Conservation (phyloP, 2,113 vertebrate species). For the Macroglossus sobrinus region DNA sequence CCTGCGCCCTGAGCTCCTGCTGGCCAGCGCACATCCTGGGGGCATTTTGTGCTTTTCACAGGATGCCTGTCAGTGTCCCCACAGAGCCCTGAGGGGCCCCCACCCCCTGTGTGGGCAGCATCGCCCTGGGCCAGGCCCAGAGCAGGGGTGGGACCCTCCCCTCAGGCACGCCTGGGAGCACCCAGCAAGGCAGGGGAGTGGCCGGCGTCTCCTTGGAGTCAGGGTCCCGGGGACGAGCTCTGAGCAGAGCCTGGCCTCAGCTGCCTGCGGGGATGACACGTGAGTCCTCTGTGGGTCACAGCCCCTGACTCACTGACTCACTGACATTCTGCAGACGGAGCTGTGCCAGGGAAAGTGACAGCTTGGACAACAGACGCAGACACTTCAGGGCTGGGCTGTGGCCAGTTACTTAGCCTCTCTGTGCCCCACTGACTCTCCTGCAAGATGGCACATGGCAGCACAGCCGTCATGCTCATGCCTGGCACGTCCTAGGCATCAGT, state of each 20-base stretch:
- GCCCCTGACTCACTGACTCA: no score
- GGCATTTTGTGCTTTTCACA: not conserved
- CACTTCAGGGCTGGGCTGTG: accelerated
- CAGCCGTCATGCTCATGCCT: accelerated
- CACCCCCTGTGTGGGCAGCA: not conserved
- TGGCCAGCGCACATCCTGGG: not conserved
- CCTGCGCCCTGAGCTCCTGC: not conserved
- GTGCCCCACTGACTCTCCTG: not conserved
- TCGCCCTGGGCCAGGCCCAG: not conserved
- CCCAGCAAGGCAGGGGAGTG: not conserved
- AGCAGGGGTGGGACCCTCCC: not conserved
- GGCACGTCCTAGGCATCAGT: accelerated
- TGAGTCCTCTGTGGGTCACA: no score
- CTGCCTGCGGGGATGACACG: not conserved
- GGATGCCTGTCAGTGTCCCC: not conserved
- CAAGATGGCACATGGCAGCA: accelerated
- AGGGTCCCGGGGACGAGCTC: not conserved
- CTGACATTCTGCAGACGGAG: not conserved
- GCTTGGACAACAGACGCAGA: not conserved
- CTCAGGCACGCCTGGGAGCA: not conserved
- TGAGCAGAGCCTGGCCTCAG: not conserved
- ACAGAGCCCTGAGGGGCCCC: not conserved
- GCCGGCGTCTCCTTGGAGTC: not conserved
- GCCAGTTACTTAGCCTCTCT: not conserved
- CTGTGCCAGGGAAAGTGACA: not conserved